Evolutionary conservation across 2,797 vertebrate genomes (phyloP), one percentile per base, ranked within the genome.

Genomic region (Ctenosaura bakeri): DNA sequence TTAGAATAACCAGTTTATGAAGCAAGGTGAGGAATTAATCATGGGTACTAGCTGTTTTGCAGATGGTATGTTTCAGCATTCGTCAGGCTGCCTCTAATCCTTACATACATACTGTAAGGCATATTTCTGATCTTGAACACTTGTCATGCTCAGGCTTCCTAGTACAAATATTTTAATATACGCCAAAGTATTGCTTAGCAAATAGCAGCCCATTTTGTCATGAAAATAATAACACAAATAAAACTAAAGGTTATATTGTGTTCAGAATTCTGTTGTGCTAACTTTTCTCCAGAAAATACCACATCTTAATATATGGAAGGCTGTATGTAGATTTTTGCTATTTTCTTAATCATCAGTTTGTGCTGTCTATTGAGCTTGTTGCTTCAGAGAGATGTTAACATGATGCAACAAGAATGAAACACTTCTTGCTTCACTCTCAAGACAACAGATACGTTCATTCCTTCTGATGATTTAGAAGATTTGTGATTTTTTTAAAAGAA

Each of bases 321-420:
- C 0, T 32, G 1, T 24, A 80, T 20, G 22, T 64, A 56, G 52
- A 86, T 46, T 71, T 88, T 13, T 26, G 29, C 1, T 24, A 13
- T 81, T 56, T 91, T 88, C 76, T 90, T 38, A 1, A 76, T 4
- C 0, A 62, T 92, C 3, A 52, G 76, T n/a, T 4, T n/a, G 13
- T 89, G 83, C 92, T 93, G 74, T 89, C 52, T 93, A 52, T 76
- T 79, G 90, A 87, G 84, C 46, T 92, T 50, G 0, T 95, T 96
- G 85, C 78, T 96, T 94, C 73, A 77, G 85, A 95, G 86, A 93
- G 64, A 91, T 42, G 83, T 89, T 86, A 78, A 94, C 90, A 93
- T 97, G 95, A 97, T 97, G 96, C 96, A 97, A 96, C 87, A 90
- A 90, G 87, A 88, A 78, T 91, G 94, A 97, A 97, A 96, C 78